Percentiles rank a stretch among this genome's conserved stretches.
Conservation (phyloP, 2,113 vertebrate genomes). For the Mixornis gularis region DNA sequence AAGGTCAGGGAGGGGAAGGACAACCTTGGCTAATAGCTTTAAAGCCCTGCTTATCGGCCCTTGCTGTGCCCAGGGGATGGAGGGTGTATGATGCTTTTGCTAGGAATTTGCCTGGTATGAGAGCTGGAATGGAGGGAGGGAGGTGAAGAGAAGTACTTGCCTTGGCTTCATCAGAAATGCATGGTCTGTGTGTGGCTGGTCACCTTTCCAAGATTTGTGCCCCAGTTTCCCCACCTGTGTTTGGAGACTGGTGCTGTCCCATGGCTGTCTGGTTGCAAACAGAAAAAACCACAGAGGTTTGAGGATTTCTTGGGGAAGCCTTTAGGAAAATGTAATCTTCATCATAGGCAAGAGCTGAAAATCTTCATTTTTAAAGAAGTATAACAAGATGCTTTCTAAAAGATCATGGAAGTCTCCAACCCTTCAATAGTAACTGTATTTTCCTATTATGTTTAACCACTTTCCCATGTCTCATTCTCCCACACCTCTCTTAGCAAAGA, state of each 20-base stretch:
- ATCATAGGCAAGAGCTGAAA: not conserved
- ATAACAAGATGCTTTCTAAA: not conserved
- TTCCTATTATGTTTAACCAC: not conserved
- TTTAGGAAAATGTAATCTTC: not conserved
- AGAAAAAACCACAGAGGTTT: not conserved
- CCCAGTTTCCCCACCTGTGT: not conserved
- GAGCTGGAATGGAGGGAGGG: not conserved
- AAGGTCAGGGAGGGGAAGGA: not conserved
- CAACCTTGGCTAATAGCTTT: not conserved
- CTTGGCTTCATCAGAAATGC: not conserved
- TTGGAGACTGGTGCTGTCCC: not conserved
- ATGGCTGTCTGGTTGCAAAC: not conserved
- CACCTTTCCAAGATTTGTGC: not conserved
- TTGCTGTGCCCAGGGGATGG: not conserved
- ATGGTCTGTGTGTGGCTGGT: not conserved
- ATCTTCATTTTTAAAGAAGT: not conserved
- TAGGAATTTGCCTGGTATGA: not conserved
- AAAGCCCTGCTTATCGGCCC: not conserved
- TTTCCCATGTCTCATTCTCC: not conserved
- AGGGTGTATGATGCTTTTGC: not conserved
- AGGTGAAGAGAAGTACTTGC: not conserved
- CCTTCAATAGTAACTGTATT: not conserved
- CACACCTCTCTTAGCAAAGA: not conserved
- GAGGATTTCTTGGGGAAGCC: not conserved
- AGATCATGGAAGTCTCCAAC: not conserved